These are phyloP conservation scores for Auanema sp. DNA, from an alignment of 2,888 invertebrate genomes.

Conservation along the genomic window DNA sequence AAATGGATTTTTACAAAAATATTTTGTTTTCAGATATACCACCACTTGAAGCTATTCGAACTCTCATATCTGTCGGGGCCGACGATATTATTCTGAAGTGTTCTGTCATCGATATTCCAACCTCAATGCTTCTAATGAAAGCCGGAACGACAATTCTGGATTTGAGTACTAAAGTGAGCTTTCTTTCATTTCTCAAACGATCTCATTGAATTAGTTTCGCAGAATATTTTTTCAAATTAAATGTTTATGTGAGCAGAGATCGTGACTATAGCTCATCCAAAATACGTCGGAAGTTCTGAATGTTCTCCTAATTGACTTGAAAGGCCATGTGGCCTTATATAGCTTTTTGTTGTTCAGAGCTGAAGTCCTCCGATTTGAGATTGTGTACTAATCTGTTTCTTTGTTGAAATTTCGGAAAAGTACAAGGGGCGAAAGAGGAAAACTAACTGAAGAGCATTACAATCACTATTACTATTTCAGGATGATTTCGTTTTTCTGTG, in stretches of 20 bases:
- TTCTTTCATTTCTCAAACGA: too few species aligned
- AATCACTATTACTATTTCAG: conserved; percentile 21
- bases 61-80: conserved; percentile 39
- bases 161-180: conserved; percentile 18
- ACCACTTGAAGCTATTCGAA: conserved; percentile 22
- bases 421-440: background rate
- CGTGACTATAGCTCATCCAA: too few species aligned
- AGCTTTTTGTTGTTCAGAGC: too few species aligned
- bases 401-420: background rate
- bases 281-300: too few species aligned
- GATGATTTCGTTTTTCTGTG: conserved; percentile 46
- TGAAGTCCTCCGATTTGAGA: too few species aligned
- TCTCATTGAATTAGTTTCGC: too few species aligned
- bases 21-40: conserved; percentile 17
- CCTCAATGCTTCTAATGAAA: conserved; percentile 33
- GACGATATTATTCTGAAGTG: conserved; percentile 38
- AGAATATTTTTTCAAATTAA: too few species aligned
- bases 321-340: too few species aligned
- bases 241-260: too few species aligned
- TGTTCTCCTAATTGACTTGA: too few species aligned
- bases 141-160: conserved; percentile 38
- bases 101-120: conserved; percentile 41
- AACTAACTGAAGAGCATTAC: background rate
- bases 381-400: too few species aligned
- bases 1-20: background rate